A percentile compares a stretch with the other conserved stretches of the same genome.
Conservation (phyloP, 2,797 vertebrate genomes). For the Notolepis coatsorum region DNA sequence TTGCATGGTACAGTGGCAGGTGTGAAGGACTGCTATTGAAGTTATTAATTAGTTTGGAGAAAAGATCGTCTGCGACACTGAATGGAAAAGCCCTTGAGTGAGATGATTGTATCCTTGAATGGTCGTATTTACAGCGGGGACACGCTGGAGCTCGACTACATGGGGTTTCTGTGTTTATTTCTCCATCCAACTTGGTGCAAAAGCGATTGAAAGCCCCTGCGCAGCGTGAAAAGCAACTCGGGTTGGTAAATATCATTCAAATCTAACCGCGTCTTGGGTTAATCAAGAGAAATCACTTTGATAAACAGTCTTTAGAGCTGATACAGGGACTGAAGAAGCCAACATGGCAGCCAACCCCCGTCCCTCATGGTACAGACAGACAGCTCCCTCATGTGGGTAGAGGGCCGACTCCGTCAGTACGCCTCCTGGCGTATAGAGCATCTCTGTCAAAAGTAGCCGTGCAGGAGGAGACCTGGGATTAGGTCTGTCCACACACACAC, state of each 20-base stretch:
- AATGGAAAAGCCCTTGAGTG: conserved; percentile 40
- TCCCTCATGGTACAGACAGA: conserved; percentile 47
- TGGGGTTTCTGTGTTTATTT: conserved; percentile 55
- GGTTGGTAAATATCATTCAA: conserved; percentile 77
- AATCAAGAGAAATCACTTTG: conserved; percentile 77
- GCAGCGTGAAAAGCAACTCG: conserved; percentile 63
- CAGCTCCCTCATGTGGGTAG: conserved; percentile 59
- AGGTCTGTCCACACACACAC: conserved; percentile 8
- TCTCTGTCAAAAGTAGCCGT: background rate
- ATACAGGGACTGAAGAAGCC: conserved; percentile 54
- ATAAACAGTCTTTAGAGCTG: conserved; percentile 69
- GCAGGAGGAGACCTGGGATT: conserved; percentile 26
- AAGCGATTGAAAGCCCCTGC: conserved; percentile 57
- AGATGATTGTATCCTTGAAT: conserved; percentile 50
- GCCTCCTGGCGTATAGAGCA: conserved; percentile 34
- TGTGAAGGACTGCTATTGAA: conserved; percentile 61
- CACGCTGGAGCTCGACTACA: conserved; percentile 55
- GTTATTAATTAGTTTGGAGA: conserved; percentile 48
- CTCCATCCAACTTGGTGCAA: conserved; percentile 41
- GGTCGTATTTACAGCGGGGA: conserved; percentile 38
- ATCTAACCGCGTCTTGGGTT: conserved; percentile 71
- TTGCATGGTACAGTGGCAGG: conserved; percentile 53
- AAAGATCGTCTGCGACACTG: conserved; percentile 36
- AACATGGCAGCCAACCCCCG: conserved; percentile 59
- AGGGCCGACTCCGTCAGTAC: conserved; percentile 30